phyloP scores from a whole-genome alignment of 2,888 invertebrate genomes.

The Chrysolina oricalcia region DNA sequence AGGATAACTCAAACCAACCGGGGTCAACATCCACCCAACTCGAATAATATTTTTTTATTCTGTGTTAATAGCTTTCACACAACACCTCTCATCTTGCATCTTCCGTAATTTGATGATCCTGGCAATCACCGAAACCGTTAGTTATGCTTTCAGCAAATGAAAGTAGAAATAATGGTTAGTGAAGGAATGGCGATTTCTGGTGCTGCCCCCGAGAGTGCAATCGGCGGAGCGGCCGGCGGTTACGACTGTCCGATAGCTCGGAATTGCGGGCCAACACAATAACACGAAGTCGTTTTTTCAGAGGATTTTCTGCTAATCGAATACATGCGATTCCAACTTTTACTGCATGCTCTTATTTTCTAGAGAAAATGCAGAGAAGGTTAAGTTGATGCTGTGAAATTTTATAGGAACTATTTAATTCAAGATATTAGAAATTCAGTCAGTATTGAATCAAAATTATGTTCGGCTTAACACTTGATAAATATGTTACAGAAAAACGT shows the following conservation, averaged over 20 bases:
- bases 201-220: slow-evolving; percentile 74
- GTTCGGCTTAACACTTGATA: no score
- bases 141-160: slow-evolving; percentile 30
- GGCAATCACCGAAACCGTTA: not conserved
- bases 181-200: slow-evolving; percentile 33
- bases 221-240: slow-evolving; percentile 77
- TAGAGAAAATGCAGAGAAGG: no score
- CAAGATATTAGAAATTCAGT: no score
- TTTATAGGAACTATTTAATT: no score
- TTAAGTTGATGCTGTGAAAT: no score
- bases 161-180: slow-evolving; percentile 32
- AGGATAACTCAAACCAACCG: no score
- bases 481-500: no score
- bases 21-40: no score
- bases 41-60: not conserved
- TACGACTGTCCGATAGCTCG: slow-evolving; percentile 78
- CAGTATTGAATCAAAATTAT: no score
- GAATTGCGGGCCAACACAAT: not conserved
- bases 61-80: not conserved
- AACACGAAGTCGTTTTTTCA: slow-evolving; percentile 26
- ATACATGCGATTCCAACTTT: no score
- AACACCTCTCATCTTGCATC: not conserved
- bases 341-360: no score
- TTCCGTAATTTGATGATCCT: not conserved
- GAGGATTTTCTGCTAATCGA: no score